Evolutionary conservation across 2,113 vertebrate species (phyloP), one percentile per base, ranked within the genome.

Genomic region (Nanorana parkeri): DNA sequence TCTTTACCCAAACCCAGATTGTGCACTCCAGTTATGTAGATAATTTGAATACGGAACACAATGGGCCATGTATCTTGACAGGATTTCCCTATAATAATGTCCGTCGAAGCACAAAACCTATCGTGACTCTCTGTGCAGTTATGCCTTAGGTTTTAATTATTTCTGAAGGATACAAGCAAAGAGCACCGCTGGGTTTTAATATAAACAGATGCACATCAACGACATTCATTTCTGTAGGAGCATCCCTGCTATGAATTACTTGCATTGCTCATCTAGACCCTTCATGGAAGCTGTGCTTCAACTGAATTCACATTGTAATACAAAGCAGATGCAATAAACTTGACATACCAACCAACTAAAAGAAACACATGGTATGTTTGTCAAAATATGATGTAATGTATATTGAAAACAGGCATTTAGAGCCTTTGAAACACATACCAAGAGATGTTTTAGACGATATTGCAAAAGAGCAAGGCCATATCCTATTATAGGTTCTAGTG

Each of bases 281-380:
- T 60, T 26, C 55, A 60, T 60, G 54, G 56, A 60, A 61, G 72
- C 60, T 75, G 55, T 75, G 17, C 72, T 36, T 4, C 58, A 61
- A 24, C 13, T 24, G 54, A 58, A 58, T 36, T 74, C 20, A 73
- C 5, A 58, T 15, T 61, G 13, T 77, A 65, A 51, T 23, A 75
- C 4, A 36, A 61, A 75, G 72, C 72, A 75, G 72, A 75, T 75
- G 72, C 55, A 60, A 60, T 21, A 75, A 74, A 74, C 52, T n/a
- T 19, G 19, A 60, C 29, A 36, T 74, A 60, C 24, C 71, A 74
- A 17, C 24, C 71, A 74, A 17, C 32, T 19, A 8, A 63, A 63
- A 29, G 60, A 21, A 55, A 60, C 20, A 58, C 20, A 74, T 56
- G 55, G 52, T 52, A 72, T 36, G 20, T 54, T 20, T 54, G 51